phyloP scores from a whole-genome alignment of 2,888 invertebrate genomes.

The Cepaea hortensis region DNA sequence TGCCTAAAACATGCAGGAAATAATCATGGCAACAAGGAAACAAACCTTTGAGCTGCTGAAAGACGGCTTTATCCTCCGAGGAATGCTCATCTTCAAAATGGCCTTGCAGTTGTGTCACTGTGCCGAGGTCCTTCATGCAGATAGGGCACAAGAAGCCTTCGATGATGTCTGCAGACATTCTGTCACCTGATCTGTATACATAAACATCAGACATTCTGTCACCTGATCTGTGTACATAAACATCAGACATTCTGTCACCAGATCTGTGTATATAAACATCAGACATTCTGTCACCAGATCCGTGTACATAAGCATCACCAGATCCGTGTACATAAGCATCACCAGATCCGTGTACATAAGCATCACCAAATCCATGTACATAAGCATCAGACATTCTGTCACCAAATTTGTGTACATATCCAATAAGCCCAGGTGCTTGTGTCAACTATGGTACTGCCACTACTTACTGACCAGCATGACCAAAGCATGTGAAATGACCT shows the following conservation, averaged over 20 bases:
- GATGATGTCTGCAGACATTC: conserved; percentile 74
- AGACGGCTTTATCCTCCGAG: conserved; percentile 78
- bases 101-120: conserved; percentile 86
- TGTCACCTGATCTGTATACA: neutral
- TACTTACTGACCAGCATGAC: too few species aligned
- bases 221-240: neutral
- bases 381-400: neutral
- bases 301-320: neutral
- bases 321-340: neutral
- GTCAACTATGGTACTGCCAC: too few species aligned
- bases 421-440: too few species aligned
- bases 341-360: neutral
- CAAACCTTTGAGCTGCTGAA: conserved; percentile 76
- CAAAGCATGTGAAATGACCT: too few species aligned
- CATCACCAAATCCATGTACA: neutral
- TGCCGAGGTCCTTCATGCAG: conserved; percentile 92
- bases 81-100: conserved; percentile 93
- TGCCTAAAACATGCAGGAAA: too few species aligned
- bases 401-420: too few species aligned
- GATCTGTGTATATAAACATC: neutral
- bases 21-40: neutral
- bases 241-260: neutral
- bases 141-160: conserved; percentile 97
- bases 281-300: neutral
- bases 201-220: neutral